Conservation (phyloP, 2,797 vertebrate species). For the Choloepus didactylus region DNA sequence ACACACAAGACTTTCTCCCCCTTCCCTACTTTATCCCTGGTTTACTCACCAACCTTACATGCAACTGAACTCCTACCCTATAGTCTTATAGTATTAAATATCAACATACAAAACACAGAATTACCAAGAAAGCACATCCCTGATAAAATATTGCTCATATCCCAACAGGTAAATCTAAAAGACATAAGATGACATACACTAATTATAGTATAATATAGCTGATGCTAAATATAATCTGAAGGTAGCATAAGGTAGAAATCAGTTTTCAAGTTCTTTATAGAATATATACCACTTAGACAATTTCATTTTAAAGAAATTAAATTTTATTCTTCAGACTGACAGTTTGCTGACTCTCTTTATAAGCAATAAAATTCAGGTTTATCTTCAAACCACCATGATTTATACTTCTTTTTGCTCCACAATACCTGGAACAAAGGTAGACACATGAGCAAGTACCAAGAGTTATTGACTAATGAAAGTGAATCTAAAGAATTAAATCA, state of each 20-base stretch:
- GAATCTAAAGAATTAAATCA: conserved; percentile 62
- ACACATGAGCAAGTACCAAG: background rate
- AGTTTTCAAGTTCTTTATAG: conserved; percentile 47
- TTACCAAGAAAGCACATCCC: background rate
- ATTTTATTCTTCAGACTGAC: conserved; percentile 14
- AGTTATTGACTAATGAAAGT: conserved; percentile 34
- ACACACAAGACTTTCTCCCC: background rate
- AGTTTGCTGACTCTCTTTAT: background rate
- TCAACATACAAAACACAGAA: conserved; percentile 32
- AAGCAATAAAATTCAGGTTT: conserved; percentile 50
- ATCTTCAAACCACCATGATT: conserved; percentile 6
- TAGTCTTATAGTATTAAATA: background rate
- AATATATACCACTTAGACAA: conserved; percentile 2
- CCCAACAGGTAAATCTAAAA: conserved; percentile 32
- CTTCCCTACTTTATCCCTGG: conserved; percentile 5
- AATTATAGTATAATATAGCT: background rate
- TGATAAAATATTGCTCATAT: conserved; percentile 42
- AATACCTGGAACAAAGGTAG: background rate
- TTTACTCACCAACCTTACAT: background rate
- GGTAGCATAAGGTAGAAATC: background rate
- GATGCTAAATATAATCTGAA: background rate
- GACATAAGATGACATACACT: background rate
- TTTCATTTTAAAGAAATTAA: conserved; percentile 29
- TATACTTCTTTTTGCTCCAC: background rate
- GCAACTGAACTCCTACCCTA: background rate